Evolutionary conservation across 2,113 vertebrate species (phyloP), one percentile per base, ranked within the genome.

Genomic region (Xiphias gladius): DNA sequence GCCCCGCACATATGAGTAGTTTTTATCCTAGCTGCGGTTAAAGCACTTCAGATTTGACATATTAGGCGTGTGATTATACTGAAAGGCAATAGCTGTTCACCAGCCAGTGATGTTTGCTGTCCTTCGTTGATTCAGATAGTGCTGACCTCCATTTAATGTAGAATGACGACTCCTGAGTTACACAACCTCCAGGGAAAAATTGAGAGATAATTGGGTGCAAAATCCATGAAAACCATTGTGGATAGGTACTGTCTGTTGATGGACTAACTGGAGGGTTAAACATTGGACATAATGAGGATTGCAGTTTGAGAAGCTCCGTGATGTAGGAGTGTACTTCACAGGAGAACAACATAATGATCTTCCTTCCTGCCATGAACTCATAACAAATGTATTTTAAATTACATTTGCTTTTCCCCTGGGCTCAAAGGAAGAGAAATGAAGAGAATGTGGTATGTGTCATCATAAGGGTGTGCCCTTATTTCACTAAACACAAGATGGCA

Each of bases 381-480:
- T 13, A 5, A 2, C 20, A 58, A n/a, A 73, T 54, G 41, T 26
- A 67, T 74, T 59, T 37, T 17, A 46, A 69, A 68, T 35, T 71
- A 24, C 17, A 70, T 73, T 22, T 1, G 26, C 65, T 62, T 65
- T 46, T 37, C 48, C 22, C 0, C 24, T 32, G 16, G 1, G 37
- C 68, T 76, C 39, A 68, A 68, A 64, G 64, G 3, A 55, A 52
- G 59, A 46, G 43, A 41, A 32, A 54, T 28, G 59, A 57, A 5
- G 52, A 50, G 46, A 20, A 14, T 63, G 39, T 48, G 37, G 41
- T 3, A 30, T 22, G 62, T 71, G 35, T 79, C 73, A 82, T 76
- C 73, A 76, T 73, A 76, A n/a, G n/a, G n/a, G n/a, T n/a, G n/a
- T n/a, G n/a, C 52, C 26, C 41, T 65, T 28, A 73, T 74, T 70